Conservation (phyloP, 2,113 vertebrate genomes). For the Rhadina sibilatrix region DNA sequence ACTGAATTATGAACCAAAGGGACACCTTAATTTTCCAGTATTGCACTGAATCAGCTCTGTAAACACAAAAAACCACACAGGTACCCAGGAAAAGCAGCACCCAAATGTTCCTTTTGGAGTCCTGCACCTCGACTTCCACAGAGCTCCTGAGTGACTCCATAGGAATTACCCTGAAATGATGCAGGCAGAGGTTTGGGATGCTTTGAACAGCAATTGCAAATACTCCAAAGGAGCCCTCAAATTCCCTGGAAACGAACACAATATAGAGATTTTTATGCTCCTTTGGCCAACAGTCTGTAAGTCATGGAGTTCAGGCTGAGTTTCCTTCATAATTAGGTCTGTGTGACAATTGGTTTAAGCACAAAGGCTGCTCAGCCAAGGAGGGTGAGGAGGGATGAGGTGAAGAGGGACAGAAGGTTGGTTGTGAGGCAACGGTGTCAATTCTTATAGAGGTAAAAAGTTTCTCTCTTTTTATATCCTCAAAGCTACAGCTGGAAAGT, state of each 20-base stretch:
- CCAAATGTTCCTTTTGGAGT: background rate
- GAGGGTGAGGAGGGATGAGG: background rate
- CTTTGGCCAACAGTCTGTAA: background rate
- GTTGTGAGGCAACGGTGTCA: background rate
- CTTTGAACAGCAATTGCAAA: background rate
- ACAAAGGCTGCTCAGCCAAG: background rate
- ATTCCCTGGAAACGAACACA: too few species aligned
- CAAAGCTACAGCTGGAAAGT: background rate
- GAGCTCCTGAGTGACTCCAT: background rate
- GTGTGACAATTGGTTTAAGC: fast-evolving
- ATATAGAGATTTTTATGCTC: background rate
- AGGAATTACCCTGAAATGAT: background rate
- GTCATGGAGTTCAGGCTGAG: too few species aligned
- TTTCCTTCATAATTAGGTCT: background rate
- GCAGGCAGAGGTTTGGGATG: background rate
- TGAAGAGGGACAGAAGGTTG: background rate
- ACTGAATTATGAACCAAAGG: background rate
- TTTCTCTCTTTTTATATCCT: background rate
- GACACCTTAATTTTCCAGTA: background rate
- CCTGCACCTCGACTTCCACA: background rate
- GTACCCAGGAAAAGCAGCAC: background rate
- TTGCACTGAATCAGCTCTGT: background rate
- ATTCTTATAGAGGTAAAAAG: background rate
- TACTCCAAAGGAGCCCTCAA: background rate
- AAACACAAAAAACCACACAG: background rate